These are phyloP conservation scores for Lycopodina hypogea DNA, from an alignment of 37 sponge, comb jelly and placozoan species.

Conservation along the genomic window DNA sequence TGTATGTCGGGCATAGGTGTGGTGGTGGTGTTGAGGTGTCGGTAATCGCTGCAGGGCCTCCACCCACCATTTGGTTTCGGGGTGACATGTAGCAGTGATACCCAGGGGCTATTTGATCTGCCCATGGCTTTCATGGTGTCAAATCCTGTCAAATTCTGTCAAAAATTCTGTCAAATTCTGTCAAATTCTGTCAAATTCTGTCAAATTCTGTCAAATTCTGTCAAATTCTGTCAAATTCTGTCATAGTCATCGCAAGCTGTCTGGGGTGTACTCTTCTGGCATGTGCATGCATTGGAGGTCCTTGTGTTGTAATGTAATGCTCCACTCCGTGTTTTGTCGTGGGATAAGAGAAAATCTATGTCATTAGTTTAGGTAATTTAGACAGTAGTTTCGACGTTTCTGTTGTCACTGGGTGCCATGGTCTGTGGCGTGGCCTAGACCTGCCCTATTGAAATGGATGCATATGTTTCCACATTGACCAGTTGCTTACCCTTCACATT, in stretches of 20 bases:
- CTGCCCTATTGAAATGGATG: background rate
- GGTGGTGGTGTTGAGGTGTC: conserved; percentile 43
- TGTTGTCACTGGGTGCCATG: conserved; percentile 2
- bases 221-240: conserved; percentile 49
- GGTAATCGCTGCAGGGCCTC: conserved; percentile 63
- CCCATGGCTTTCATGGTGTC: conserved; percentile 26
- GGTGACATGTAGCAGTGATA: conserved; percentile 49
- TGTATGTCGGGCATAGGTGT: conserved; percentile 60
- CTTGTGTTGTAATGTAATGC: conserved; percentile 42
- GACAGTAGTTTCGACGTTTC: conserved; percentile 5
- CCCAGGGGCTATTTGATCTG: conserved; percentile 36
- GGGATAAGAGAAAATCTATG: conserved; percentile 7
- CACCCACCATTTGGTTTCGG: conserved; percentile 51
- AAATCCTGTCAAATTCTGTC: conserved; percentile 23
- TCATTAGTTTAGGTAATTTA: conserved; percentile 25
- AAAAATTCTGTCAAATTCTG: conserved; percentile 28
- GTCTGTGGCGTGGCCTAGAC: background rate
- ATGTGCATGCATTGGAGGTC: conserved; percentile 31
- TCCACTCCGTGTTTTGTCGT: conserved; percentile 23
- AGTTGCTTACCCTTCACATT: background rate
- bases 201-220: conserved; percentile 26
- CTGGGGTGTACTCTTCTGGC: conserved; percentile 32
- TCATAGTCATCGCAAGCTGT: conserved; percentile 2
- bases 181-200: conserved; percentile 26
- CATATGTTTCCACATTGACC: background rate